phyloP scores from a whole-genome alignment of 2,113 vertebrate species.

The Mastomys natalensis region DNA sequence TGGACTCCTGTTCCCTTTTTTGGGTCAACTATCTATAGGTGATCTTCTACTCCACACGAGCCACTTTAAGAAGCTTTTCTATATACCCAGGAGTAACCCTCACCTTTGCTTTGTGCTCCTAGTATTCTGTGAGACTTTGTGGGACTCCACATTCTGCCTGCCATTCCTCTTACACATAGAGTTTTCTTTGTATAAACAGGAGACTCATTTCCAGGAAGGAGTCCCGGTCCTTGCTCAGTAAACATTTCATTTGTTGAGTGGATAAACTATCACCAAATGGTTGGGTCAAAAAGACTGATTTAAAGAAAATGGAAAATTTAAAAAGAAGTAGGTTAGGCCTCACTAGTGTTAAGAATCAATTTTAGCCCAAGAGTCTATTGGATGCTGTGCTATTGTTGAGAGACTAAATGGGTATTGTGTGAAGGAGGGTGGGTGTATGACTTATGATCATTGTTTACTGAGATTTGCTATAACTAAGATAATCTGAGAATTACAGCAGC shows the following conservation, averaged over 20 bases:
- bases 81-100: neutral
- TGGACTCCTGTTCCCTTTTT: neutral
- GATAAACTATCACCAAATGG: neutral
- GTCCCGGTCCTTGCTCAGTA: neutral
- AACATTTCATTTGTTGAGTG: neutral
- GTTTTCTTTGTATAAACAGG: neutral
- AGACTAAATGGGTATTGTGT: neutral
- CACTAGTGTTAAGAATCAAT: neutral
- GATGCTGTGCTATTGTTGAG: neutral
- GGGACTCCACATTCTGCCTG: neutral
- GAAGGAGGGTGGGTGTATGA: neutral
- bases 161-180: neutral
- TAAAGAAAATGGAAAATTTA: conserved; percentile 48
- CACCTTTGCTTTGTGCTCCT: neutral
- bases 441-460: conserved; percentile 27
- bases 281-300: conserved; percentile 2
- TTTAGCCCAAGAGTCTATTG: neutral
- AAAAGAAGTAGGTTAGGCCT: neutral
- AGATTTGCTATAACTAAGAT: neutral
- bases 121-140: neutral
- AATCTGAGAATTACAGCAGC: neutral
- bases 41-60: neutral
- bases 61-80: conserved; percentile 1
- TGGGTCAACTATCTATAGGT: neutral
- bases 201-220: neutral